A percentile compares a stretch with the other conserved stretches of the same genome.
These are phyloP conservation scores for Xenentodon cancila DNA, from an alignment of 2,797 vertebrate species.

Conservation along the genomic window DNA sequence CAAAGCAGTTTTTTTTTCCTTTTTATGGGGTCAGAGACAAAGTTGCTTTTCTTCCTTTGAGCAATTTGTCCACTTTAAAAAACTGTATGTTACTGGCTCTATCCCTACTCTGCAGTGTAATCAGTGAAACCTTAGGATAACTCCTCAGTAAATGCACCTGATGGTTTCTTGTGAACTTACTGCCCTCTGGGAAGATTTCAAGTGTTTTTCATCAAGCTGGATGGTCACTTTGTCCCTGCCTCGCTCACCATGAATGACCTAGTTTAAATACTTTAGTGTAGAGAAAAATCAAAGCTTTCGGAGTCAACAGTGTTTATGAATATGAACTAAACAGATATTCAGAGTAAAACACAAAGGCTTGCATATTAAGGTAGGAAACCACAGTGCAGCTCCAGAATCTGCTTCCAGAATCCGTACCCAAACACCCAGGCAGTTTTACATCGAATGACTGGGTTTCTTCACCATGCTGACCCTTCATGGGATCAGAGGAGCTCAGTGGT, in stretches of 20 bases:
- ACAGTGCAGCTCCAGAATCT: too few relatives aligned
- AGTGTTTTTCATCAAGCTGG: constrained; percentile 56
- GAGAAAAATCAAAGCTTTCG: constrained; percentile 2
- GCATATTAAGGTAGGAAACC: not conserved
- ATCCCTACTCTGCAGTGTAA: constrained; percentile 41
- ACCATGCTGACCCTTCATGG: too few relatives aligned
- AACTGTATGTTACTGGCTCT: constrained; percentile 33
- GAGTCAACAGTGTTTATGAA: constrained; percentile 2
- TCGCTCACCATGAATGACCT: constrained; percentile 58
- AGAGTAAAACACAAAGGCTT: not conserved
- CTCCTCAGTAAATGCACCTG: constrained; percentile 40
- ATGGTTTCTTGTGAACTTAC: constrained; percentile 30
- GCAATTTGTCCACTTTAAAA: constrained; percentile 51
- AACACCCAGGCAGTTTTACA: too few relatives aligned
- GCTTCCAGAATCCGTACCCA: too few relatives aligned
- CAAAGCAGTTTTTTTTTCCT: not conserved
- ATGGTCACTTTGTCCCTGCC: constrained; percentile 27
- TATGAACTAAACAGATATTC: not conserved
- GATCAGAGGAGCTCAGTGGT: too few relatives aligned
- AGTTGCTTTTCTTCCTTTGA: constrained; percentile 50
- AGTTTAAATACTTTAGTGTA: constrained; percentile 36
- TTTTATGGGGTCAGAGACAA: constrained; percentile 45
- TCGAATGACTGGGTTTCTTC: too few relatives aligned
- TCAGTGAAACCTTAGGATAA: constrained; percentile 46
- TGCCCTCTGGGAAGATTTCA: constrained; percentile 48